Evolutionary conservation across 92 coral and sea anemone species (phyloP), one percentile per base, ranked within the genome.

Genomic region (Epizoanthus illoricatus): DNA sequence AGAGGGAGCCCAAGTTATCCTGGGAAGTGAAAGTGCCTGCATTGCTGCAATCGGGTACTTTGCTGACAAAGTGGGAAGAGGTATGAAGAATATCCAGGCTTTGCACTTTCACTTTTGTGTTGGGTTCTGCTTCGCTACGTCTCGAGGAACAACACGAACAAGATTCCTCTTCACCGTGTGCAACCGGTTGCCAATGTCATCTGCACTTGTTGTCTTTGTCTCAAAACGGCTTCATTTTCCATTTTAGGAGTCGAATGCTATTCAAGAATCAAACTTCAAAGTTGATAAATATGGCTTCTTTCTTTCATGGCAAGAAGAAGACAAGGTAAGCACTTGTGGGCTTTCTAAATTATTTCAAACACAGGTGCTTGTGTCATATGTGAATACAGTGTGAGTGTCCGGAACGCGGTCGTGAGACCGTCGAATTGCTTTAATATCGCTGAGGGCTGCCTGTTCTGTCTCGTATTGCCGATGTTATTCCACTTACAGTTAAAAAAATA

Each of bases 261-360:
- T 78, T 75, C 93, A 89, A 66, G 90, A 76, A 47, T 81, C 84
- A 84, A 81, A 67, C 43, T 92, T 89, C 87, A 70, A 90, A 40
- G 94, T 97, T 59, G 99, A 97, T 85, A 81, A 91, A 83, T 88
- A 88, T 88, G 99, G 99, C 65, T 97, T 97, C 92, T 97, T 88
- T 81, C 86, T 97, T 41, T 86, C 92, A 43, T 97, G 95, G 97
- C 86, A 91, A 21, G 92, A 95, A 65, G 92, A 92, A 4, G 99
- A 97, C 9, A 97, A 92, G 95, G 99, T 97, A 80, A 36, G 85
- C 20, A 17, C 80, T 75, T 16, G 55, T n/a, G 21, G 15, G 28
- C 40, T 78, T n/a, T 18, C 54, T 54, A 33, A 2, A 17, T 59
- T 59, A 64, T 11, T 65, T 33, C 10, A 9, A 28, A 19, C n/a